Evolutionary conservation across 2,113 vertebrate species (phyloP).

Genomic region (Scartelaos histophorus): DNA sequence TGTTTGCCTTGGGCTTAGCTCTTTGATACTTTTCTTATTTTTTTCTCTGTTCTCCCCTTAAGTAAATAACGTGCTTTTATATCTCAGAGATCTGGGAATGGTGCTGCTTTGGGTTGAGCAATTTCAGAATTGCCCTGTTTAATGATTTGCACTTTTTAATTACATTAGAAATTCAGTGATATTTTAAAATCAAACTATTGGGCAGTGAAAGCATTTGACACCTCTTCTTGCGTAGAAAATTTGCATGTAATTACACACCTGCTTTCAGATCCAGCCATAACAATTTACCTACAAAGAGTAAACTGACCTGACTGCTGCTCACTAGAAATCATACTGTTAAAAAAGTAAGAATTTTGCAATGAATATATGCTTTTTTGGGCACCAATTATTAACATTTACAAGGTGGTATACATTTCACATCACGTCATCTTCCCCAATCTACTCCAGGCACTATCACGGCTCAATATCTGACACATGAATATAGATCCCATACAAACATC

Average conservation of each 20-base stretch:
- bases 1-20: constrained; percentile 3
- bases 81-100: constrained; percentile 34
- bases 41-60: not conserved
- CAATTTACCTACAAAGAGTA: not conserved
- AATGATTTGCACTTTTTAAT: not conserved
- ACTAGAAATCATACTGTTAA: not conserved
- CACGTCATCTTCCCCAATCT: constrained; percentile 25
- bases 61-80: not conserved
- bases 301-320: not conserved
- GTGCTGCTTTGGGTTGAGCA: constrained; percentile 44
- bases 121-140: not conserved
- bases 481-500: constrained; percentile 69
- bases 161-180: not conserved
- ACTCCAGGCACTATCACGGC: constrained; percentile 46
- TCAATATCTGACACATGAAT: constrained; percentile 66
- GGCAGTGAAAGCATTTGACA: not conserved
- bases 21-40: not conserved
- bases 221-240: not conserved
- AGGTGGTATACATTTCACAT: not conserved
- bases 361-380: not conserved
- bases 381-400: not conserved
- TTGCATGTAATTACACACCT: not conserved
- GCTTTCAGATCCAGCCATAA: not conserved
- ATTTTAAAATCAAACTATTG: not conserved
- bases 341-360: not conserved